phyloP scores from a whole-genome alignment of 2,797 vertebrate species.

The Holocentrus rufus region DNA sequence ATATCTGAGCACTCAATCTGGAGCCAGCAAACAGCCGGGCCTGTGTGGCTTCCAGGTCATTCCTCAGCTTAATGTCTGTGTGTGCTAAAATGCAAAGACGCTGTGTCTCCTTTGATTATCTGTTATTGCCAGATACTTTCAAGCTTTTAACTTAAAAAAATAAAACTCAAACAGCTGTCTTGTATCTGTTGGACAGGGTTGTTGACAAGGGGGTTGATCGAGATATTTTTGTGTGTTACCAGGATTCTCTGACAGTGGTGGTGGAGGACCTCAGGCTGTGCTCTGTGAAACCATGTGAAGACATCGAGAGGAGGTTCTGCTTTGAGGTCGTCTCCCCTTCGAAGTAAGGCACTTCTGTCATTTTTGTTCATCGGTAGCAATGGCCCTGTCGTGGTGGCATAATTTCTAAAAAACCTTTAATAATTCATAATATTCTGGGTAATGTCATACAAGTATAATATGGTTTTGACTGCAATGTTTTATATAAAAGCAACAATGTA shows the following conservation, averaged over 20 bases:
- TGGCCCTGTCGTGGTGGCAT: background rate
- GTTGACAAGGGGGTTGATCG: background rate
- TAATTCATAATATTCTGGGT: too few species aligned
- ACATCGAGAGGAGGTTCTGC: conserved; percentile 97
- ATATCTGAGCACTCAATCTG: conserved; percentile 20
- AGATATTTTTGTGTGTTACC: conserved; percentile 32
- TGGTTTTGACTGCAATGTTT: background rate
- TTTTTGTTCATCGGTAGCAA: background rate
- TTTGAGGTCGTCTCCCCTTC: conserved; percentile 97
- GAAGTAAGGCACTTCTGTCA: conserved; percentile 84
- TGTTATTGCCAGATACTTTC: background rate
- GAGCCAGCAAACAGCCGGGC: background rate
- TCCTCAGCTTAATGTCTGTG: conserved; percentile 22
- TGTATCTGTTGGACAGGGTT: background rate
- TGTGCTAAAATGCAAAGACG: conserved; percentile 24
- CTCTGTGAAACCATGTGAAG: conserved; percentile 95
- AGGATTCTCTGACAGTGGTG: conserved; percentile 96
- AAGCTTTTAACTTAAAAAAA: background rate
- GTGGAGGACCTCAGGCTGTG: conserved; percentile 96
- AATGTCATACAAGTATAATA: too few species aligned
- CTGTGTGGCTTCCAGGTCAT: conserved; percentile 12
- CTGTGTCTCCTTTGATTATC: background rate
- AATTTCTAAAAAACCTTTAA: too few species aligned
- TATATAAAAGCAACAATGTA: background rate
- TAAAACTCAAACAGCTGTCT: conserved; percentile 12